Evolutionary conservation across 2,797 vertebrate genomes (phyloP).

Genomic region (Pseudopleuronectes americanus): DNA sequence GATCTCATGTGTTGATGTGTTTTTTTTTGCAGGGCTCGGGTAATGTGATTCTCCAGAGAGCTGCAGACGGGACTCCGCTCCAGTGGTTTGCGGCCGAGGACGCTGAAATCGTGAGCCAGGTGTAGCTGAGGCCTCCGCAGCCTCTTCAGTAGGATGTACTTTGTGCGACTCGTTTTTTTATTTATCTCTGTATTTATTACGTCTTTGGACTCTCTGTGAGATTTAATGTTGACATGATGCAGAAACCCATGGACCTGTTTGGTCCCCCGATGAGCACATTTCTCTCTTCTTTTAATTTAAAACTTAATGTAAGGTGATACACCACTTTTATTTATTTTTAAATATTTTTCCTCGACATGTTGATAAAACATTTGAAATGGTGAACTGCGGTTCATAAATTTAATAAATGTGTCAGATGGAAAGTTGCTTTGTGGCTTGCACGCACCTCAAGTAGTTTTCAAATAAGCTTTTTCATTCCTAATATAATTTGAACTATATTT

Average conservation of each 20-base stretch:
- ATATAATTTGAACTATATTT: slow-evolving; percentile 75
- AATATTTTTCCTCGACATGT: slow-evolving; percentile 47
- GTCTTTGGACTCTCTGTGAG: slow-evolving; percentile 74
- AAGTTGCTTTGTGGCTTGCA: slow-evolving; percentile 73
- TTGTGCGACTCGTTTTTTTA: slow-evolving; percentile 36
- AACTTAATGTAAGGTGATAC: slow-evolving; percentile 69
- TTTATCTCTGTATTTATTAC: slow-evolving; percentile 80
- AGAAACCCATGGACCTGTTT: slow-evolving; percentile 49
- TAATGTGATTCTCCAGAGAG: slow-evolving; percentile 86
- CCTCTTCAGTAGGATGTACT: slow-evolving; percentile 28
- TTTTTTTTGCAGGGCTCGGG: slow-evolving; percentile 77
- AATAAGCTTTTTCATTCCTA: slow-evolving; percentile 47
- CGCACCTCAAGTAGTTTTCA: slow-evolving; percentile 57
- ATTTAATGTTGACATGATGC: slow-evolving; percentile 54
- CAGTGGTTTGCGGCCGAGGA: slow-evolving; percentile 91
- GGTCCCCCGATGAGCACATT: slow-evolving; percentile 41
- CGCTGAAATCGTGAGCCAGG: slow-evolving; percentile 91
- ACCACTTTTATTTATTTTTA: slow-evolving; percentile 77
- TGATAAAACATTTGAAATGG: slow-evolving; percentile 17
- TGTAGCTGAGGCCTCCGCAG: slow-evolving; percentile 71
- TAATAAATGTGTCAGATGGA: slow-evolving; percentile 44
- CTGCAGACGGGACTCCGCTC: slow-evolving; percentile 87
- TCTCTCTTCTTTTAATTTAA: slow-evolving; percentile 68
- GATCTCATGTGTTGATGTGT: background rate
- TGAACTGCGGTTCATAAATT: slow-evolving; percentile 46